phyloP scores from a whole-genome alignment of 1,140 invertebrate species.

The Aphidius ervi region DNA sequence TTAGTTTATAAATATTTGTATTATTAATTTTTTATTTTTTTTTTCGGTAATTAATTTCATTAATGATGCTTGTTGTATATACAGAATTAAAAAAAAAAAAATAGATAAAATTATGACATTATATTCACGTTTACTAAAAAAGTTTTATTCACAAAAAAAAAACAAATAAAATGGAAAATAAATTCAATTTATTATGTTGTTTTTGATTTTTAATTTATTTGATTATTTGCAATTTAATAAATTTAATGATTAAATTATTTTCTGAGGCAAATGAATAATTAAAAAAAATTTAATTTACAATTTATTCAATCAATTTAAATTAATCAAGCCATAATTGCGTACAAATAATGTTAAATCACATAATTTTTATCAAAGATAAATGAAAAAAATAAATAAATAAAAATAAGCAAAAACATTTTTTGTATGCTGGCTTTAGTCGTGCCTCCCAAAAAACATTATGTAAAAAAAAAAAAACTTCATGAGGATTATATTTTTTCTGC shows the following conservation, averaged over 20 bases:
- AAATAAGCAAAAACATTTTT: slow-evolving; percentile 18
- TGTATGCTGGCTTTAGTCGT: slow-evolving; percentile 24
- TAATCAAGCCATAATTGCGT: slow-evolving; percentile 27
- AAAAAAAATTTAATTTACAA: slow-evolving; percentile 6
- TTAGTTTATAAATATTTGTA: too few relatives aligned
- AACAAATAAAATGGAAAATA: too few relatives aligned
- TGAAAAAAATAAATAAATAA: slow-evolving; percentile 19
- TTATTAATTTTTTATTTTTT: too few relatives aligned
- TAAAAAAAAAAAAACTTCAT: slow-evolving; percentile 4
- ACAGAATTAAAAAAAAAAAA: too few relatives aligned
- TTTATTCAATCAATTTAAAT: slow-evolving; percentile 15
- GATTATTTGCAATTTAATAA: too few relatives aligned
- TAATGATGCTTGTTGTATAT: too few relatives aligned
- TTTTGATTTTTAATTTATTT: too few relatives aligned
- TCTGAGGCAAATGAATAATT: not conserved
- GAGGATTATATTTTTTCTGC: slow-evolving; percentile 16
- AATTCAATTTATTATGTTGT: too few relatives aligned
- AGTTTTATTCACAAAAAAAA: too few relatives aligned
- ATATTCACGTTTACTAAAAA: too few relatives aligned
- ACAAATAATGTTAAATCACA: slow-evolving; percentile 25
- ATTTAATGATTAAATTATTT: not conserved
- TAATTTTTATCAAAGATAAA: slow-evolving; percentile 22
- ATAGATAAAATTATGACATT: too few relatives aligned
- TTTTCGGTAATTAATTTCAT: too few relatives aligned
- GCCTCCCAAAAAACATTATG: slow-evolving; percentile 13